Evolutionary conservation across 2,797 vertebrate species (phyloP).

Genomic region (Leptoclinus maculatus): DNA sequence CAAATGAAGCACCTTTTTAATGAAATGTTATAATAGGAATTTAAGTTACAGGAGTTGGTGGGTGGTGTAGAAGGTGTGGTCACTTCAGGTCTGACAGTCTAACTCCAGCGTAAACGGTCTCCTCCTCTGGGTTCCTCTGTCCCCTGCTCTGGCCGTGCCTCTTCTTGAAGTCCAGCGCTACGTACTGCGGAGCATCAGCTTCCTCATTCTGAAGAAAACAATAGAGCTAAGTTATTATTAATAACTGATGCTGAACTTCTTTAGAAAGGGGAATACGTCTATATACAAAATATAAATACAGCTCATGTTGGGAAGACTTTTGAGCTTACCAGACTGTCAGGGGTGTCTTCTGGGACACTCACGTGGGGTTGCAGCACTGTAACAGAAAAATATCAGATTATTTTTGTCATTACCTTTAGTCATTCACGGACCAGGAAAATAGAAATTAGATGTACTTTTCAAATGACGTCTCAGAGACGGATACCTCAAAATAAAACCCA

Average conservation of each 20-base stretch:
- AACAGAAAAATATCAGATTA: background rate
- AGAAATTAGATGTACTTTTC: background rate
- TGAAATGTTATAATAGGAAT: background rate
- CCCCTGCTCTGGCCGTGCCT: conserved; percentile 16
- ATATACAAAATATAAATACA: background rate
- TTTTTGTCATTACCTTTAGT: background rate
- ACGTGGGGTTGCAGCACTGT: conserved; percentile 5
- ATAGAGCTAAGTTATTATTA: background rate
- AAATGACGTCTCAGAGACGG: background rate
- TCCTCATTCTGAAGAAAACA: conserved; percentile 35
- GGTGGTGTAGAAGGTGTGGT: no score
- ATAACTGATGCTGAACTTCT: background rate
- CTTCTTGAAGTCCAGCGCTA: conserved; percentile 54
- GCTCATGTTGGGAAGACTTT: background rate
- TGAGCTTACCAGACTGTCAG: conserved; percentile 32
- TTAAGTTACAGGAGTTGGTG: background rate
- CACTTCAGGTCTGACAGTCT: background rate
- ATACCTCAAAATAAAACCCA: background rate
- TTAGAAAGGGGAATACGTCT: fast-evolving
- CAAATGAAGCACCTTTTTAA: background rate
- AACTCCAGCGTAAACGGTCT: conserved; percentile 44
- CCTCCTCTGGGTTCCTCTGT: conserved; percentile 27
- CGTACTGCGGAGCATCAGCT: conserved; percentile 28
- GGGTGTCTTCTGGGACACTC: background rate
- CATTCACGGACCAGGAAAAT: background rate